Percentiles rank a stretch among this genome's conserved stretches.
Evolutionary conservation across 30 jellyfish, hydroid and myxozoan genomes (phyloP).

Genomic region (Aurelia sp.): DNA sequence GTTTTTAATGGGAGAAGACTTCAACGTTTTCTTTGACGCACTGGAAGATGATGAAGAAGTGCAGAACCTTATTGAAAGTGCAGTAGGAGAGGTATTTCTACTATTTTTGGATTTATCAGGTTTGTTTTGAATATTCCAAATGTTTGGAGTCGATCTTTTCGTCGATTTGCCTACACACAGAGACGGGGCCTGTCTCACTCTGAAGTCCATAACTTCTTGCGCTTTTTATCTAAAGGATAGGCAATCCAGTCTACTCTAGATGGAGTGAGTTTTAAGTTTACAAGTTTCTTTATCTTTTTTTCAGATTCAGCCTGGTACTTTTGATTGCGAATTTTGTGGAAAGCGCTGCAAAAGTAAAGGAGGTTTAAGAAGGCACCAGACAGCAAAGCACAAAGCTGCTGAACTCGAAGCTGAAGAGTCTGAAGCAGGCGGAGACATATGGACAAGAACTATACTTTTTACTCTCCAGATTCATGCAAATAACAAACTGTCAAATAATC

Average conservation of each 20-base stretch:
- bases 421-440: slow-evolving; percentile 9
- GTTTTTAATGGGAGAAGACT: not conserved
- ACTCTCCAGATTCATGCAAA: slow-evolving; percentile 13
- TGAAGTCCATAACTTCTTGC: not conserved
- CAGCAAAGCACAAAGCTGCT: not conserved
- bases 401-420: slow-evolving; percentile 1
- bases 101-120: not conserved
- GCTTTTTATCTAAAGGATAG: not conserved
- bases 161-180: not conserved
- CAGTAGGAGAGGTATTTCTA: not conserved
- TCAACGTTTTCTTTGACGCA: not conserved
- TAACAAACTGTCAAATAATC: slow-evolving; percentile 6
- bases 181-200: not conserved
- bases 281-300: not conserved
- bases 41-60: not conserved
- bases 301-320: slow-evolving; percentile 4
- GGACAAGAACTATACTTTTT: slow-evolving; percentile 13
- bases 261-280: not conserved
- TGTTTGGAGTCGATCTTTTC: not conserved
- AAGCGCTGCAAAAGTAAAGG: not conserved
- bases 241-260: not conserved
- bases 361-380: not conserved
- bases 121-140: not conserved
- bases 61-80: not conserved
- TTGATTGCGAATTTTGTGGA: not conserved